These are phyloP conservation scores for Polymixis flavicincta DNA, from an alignment of 2,888 invertebrate species.

Conservation along the genomic window DNA sequence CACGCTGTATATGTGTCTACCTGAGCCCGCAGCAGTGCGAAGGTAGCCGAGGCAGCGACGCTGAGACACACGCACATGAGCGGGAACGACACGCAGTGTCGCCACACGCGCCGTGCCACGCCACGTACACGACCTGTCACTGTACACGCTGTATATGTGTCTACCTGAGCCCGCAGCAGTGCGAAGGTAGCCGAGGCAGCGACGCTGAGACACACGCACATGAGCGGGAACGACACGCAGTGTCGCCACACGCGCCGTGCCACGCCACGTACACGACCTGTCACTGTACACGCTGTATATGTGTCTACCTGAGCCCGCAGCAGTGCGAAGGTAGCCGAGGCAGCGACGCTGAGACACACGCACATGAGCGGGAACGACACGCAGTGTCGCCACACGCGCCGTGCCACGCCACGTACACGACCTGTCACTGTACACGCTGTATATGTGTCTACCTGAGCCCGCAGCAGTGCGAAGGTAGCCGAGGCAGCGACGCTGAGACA, in stretches of 20 bases:
- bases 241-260: conserved; percentile 97
- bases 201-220: conserved; percentile 94
- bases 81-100: no score
- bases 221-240: conserved; percentile 96
- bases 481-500: conserved; percentile 96
- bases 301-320: conserved; percentile 95
- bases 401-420: conserved; percentile 95
- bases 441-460: conserved; percentile 94
- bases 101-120: no score
- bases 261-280: conserved; percentile 93
- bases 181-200: conserved; percentile 96
- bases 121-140: background rate
- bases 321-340: conserved; percentile 95
- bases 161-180: conserved; percentile 96
- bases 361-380: conserved; percentile 96
- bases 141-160: background rate
- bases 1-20: no score
- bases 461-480: conserved; percentile 95
- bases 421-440: background rate
- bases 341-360: conserved; percentile 95
- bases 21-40: no score
- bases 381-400: conserved; percentile 96
- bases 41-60: no score
- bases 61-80: no score
- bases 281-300: background rate